Conservation (phyloP, 1,140 invertebrate species). For the Panonychus citri region DNA sequence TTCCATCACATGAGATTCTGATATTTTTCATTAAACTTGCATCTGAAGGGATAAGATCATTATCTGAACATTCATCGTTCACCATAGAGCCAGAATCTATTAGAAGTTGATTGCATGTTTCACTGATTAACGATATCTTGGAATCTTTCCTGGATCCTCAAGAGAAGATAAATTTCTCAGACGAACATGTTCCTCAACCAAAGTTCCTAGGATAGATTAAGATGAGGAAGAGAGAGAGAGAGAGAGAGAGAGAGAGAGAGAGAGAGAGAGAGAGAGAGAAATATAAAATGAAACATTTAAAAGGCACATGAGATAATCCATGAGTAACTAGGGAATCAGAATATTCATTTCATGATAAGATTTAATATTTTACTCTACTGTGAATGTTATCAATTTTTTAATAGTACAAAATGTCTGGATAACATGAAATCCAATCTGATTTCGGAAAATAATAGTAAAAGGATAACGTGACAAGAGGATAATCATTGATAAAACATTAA, state of each 20-base stretch:
- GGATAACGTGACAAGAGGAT: no score
- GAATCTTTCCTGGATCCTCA: background rate
- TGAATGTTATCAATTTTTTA: no score
- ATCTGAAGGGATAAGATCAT: background rate
- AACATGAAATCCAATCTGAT: no score
- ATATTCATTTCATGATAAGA: no score
- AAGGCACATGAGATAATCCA: background rate
- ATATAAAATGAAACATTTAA: background rate
- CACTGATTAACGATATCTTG: background rate
- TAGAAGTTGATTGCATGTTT: background rate
- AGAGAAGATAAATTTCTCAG: background rate
- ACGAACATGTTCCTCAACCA: background rate
- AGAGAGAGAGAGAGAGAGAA: background rate
- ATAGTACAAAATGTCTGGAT: no score
- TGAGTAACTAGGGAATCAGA: no score
- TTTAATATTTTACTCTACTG: no score
- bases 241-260: background rate
- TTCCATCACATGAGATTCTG: slow-evolving; percentile 2
- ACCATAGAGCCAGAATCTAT: no score
- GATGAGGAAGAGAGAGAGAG: no score
- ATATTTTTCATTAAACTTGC: background rate
- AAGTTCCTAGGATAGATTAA: background rate
- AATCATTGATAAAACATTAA: no score
- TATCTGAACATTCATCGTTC: background rate
- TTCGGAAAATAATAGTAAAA: no score